Conservation (phyloP, 2,797 vertebrate genomes). For the Denticeps clupeoides region DNA sequence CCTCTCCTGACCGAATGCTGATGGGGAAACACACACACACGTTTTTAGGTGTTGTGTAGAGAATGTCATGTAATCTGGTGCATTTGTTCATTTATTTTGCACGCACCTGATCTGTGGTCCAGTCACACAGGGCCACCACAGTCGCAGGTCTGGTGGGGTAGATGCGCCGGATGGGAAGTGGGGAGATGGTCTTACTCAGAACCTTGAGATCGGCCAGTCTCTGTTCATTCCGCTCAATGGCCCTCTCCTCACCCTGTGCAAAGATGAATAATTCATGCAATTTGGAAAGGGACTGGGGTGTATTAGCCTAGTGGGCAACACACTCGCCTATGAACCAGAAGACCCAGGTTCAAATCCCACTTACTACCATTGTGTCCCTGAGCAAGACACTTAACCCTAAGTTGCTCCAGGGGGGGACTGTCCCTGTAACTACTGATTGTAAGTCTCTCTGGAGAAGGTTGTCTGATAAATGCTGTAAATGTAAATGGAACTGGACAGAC, state of each 20-base stretch:
- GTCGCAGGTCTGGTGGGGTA: slow-evolving; percentile 38
- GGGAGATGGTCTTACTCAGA: slow-evolving; percentile 54
- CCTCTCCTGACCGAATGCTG: slow-evolving; percentile 67
- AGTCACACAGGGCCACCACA: slow-evolving; percentile 77
- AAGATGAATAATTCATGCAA: slow-evolving; percentile 6
- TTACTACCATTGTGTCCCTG: no score
- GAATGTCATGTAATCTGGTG: neutral
- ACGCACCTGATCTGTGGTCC: slow-evolving; percentile 60
- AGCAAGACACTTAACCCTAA: no score
- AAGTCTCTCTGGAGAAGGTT: no score
- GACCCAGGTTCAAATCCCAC: no score
- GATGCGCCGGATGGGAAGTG: slow-evolving; percentile 67
- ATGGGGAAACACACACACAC: neutral
- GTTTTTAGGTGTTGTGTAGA: no score
- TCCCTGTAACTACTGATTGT: no score
- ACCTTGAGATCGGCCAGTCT: slow-evolving; percentile 61
- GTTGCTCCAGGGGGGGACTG: no score
- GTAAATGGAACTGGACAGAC: no score
- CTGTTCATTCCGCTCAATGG: slow-evolving; percentile 63
- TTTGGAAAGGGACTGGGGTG: neutral
- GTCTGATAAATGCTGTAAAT: no score
- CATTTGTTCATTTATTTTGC: neutral
- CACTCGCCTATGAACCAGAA: no score
- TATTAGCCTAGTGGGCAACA: no score
- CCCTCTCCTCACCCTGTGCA: slow-evolving; percentile 71